phyloP scores from a whole-genome alignment of 2,888 invertebrate species.

The Dioctria rufipes region DNA sequence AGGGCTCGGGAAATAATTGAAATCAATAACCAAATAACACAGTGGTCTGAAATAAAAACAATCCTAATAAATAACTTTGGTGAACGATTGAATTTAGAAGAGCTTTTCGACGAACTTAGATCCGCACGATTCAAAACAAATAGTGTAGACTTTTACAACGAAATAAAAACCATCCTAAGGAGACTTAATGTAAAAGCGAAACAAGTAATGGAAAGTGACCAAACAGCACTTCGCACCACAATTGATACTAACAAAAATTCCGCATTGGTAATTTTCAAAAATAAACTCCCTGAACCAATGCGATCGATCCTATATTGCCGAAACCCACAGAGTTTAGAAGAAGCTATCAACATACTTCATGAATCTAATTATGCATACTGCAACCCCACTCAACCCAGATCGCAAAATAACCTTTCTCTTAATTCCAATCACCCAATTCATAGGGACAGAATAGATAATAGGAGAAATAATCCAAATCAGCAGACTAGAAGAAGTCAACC shows the following conservation, averaged over 20 bases:
- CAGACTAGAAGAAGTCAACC: too few relatives aligned
- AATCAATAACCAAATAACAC: neutral
- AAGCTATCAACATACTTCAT: conserved; percentile 47
- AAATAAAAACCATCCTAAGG: conserved; percentile 14
- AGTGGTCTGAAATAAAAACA: conserved; percentile 23
- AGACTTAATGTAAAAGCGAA: conserved; percentile 20
- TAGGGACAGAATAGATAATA: too few relatives aligned
- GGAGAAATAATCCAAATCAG: too few relatives aligned
- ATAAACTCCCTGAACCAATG: neutral
- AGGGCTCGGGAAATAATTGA: too few relatives aligned
- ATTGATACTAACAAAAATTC: neutral
- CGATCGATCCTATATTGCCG: conserved; percentile 55
- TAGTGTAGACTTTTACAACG: conserved; percentile 31
- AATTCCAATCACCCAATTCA: too few relatives aligned
- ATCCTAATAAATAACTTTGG: conserved; percentile 28
- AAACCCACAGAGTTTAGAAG: conserved; percentile 49
- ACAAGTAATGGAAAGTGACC: neutral
- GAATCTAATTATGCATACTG: conserved; percentile 39
- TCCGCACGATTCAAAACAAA: conserved; percentile 1
- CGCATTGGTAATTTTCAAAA: conserved; percentile 30
- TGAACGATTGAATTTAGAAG: neutral
- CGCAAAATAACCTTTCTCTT: too few relatives aligned
- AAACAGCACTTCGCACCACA: neutral
- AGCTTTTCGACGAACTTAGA: conserved; percentile 33
- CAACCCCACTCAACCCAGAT: too few relatives aligned